Evolutionary conservation across 2,888 invertebrate species (phyloP), one percentile per base, ranked within the genome.

Genomic region (Theretra japonica): DNA sequence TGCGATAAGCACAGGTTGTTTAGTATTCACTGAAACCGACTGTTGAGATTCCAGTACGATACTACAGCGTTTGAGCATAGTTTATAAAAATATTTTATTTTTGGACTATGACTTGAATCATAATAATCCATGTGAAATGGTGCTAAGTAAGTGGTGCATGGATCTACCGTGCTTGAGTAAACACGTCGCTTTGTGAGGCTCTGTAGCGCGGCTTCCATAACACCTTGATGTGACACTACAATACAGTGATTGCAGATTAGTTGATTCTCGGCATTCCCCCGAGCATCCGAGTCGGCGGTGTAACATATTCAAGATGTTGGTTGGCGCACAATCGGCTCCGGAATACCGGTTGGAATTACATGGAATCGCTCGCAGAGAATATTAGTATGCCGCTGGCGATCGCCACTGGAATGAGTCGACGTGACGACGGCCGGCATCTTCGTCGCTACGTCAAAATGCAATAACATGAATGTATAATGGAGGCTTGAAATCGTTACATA

Each of bases 1-100:
- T 83, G 88, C 92, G 94, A 94, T 94, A 94, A 94, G 93, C 93
- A 85, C 87, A 92, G 90, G 91, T 92, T 91, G 92, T 93, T 92
- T 91, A 88, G 90, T 90, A 88, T 85, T 83, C 84, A 88, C 88
- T 87, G 81, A 83, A 86, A 84, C 86, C 86, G 88, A 88, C 88
- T 90, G 88, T 89, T 87, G 85, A 86, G 81, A 82, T 88, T 89
- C 87, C 85, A 86, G 80, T 83, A 85, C 83, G 85, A 87, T 89
- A 87, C 87, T 89, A 85, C 53, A 33, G 23, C 62, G 85, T 83
- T 78, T 83, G 84, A 83, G 83, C 78, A 83, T 78, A 83, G 33
- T 33, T n/a, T 4, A 23, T 41, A 15, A 41, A 21, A 41, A 41
- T 1, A n/a, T 41, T 6, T 15, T 33, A 15, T 19, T 33, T n/a